phyloP scores from a whole-genome alignment of 1,140 invertebrate genomes.

The Ips nitidus region DNA sequence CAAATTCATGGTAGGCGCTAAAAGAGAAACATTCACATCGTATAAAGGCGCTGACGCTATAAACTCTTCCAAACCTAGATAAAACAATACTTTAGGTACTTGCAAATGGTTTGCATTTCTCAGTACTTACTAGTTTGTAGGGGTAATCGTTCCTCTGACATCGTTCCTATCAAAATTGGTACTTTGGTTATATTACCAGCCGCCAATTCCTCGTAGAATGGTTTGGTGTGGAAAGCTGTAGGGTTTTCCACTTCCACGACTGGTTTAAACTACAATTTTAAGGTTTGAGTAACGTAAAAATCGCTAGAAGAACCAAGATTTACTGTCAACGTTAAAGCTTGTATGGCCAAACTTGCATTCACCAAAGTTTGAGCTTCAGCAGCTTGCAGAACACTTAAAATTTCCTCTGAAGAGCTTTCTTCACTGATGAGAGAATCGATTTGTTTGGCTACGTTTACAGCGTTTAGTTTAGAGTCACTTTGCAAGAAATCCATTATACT shows the following conservation, averaged over 20 bases:
- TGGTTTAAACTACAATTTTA: slow-evolving; percentile 21
- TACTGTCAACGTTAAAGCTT: neutral
- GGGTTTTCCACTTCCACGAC: slow-evolving; percentile 20
- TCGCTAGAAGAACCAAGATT: neutral
- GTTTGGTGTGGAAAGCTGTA: slow-evolving; percentile 21
- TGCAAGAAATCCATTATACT: slow-evolving; percentile 3
- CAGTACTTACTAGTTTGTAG: neutral
- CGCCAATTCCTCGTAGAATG: slow-evolving; percentile 24
- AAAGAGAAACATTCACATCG: slow-evolving; percentile 6
- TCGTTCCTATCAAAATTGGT: slow-evolving; percentile 31
- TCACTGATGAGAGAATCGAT: slow-evolving; percentile 5
- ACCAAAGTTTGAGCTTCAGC: slow-evolving; percentile 9
- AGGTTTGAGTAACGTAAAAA: neutral
- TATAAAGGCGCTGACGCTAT: neutral
- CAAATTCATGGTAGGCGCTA: slow-evolving; percentile 8
- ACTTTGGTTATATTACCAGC: slow-evolving; percentile 28
- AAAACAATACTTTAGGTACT: neutral
- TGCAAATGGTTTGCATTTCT: neutral
- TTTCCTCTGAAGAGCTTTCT: slow-evolving; percentile 7
- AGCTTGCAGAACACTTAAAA: slow-evolving; percentile 5
- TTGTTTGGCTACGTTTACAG: neutral
- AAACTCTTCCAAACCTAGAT: slow-evolving; percentile 5
- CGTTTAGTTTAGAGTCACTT: slow-evolving; percentile 5
- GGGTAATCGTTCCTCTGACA: slow-evolving; percentile 21
- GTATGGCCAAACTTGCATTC: neutral